Percentiles rank a stretch among this genome's conserved stretches.
phyloP scores from a whole-genome alignment of 1,140 invertebrate species.

The Caenorhabditis brenneri region DNA sequence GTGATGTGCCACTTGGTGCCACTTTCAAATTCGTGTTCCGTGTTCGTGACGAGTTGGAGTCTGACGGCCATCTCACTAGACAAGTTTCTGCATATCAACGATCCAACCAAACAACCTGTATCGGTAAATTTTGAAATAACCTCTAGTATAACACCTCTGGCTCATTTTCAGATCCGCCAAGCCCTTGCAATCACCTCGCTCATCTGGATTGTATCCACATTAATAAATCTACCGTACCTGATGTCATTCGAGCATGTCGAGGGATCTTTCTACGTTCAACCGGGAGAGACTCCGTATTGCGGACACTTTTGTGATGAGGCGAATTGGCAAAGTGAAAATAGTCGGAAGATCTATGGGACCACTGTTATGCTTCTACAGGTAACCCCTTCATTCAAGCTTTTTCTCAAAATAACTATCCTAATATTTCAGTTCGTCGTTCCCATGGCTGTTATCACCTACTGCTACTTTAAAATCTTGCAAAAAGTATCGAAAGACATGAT shows the following conservation, averaged over 20 bases:
- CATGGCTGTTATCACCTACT: slow-evolving; percentile 69
- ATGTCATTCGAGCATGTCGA: slow-evolving; percentile 64
- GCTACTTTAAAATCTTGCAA: slow-evolving; percentile 65
- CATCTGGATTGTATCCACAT: slow-evolving; percentile 66
- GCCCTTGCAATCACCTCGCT: slow-evolving; percentile 60
- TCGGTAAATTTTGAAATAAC: slow-evolving; percentile 36
- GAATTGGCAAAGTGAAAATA: slow-evolving; percentile 65
- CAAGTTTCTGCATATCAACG: slow-evolving; percentile 67
- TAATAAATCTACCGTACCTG: slow-evolving; percentile 69
- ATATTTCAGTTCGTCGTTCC: slow-evolving; percentile 70
- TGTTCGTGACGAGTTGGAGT: slow-evolving; percentile 70
- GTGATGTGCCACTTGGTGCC: slow-evolving; percentile 69
- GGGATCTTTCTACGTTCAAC: slow-evolving; percentile 63
- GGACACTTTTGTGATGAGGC: slow-evolving; percentile 68
- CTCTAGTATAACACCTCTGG: too few relatives aligned
- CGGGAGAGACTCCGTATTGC: slow-evolving; percentile 65
- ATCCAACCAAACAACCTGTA: slow-evolving; percentile 57
- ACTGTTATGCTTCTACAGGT: slow-evolving; percentile 68
- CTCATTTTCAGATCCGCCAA: slow-evolving; percentile 42
- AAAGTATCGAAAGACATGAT: slow-evolving; percentile 68
- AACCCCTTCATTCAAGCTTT: background rate
- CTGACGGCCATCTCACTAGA: slow-evolving; percentile 69
- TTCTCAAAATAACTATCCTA: background rate
- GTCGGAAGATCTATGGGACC: slow-evolving; percentile 63
- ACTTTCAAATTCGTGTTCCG: slow-evolving; percentile 67